Base-by-base conservation (phyloP, 2,888 invertebrate species). In the Thymelicus lineola region DNA sequence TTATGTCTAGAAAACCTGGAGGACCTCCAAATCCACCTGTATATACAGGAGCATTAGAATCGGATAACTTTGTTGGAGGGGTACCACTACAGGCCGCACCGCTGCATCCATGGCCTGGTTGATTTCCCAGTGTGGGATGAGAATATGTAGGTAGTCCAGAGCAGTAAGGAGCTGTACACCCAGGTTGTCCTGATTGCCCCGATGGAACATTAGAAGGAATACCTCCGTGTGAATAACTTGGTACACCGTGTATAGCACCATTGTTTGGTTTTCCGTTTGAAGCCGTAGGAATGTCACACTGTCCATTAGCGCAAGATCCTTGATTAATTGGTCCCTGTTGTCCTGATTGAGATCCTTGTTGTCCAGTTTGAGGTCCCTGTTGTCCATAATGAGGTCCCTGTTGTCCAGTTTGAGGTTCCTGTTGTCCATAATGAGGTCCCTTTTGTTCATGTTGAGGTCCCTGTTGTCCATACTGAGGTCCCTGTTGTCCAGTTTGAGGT, bases 151-250 rank as follows among this genome's bases (percentile, higher is more conserved):
- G 57, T 35, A 12, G 20, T 38, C 59, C 64, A 48, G 70, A 71
- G 76, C 86, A 86, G 66, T 78, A 78, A 36, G 76, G 73, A 67
- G 73, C 72, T 28, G 73, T 77, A 66, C 84, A 83, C 42, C 57
- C 15, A 15, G 70, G 53, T 42, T 72, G 64, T 20, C 45, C 64
- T 38, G 36, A 7, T 48, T 66, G 36, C 58, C n/a, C 53, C 55
- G 70, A 38, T 12, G 59, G 65, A 15, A 7, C 15, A 36, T 59
- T 57, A 57, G 50, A 15, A 36, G 72, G 69, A 70, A 62, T 59
- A 55, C 17, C 67, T 57, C 58, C 70, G 48, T 72, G 75, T 20
- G 75, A 72, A 65, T 75, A 75, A 42, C 62, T 70, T 6, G 75
- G 68, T 17, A 65, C 70, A 53, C 60, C 63, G 35, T 48, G 63